A percentile compares a stretch with the other conserved stretches of the same genome.
Evolutionary conservation across 2,888 invertebrate genomes (phyloP).

Genomic region (Pyrrhopygopsis socrates): DNA sequence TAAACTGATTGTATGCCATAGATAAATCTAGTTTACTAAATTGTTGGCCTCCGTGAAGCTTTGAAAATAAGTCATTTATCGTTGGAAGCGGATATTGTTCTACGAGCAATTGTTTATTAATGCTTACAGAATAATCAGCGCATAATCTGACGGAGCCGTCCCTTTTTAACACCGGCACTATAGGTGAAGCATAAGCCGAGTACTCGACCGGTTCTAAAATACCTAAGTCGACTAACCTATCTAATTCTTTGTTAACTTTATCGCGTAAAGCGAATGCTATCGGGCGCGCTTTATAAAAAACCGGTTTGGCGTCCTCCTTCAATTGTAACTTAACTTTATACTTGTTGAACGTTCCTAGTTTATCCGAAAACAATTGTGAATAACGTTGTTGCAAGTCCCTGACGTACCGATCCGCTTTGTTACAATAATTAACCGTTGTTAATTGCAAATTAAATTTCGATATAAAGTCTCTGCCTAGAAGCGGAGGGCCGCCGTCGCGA

Average conservation of each 20-base stretch:
- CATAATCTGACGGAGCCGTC: slow-evolving; percentile 71
- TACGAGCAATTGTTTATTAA: slow-evolving; percentile 76
- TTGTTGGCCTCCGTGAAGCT: slow-evolving; percentile 67
- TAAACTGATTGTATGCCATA: slow-evolving; percentile 70
- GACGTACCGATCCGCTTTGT: too few relatives aligned
- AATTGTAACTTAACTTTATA: slow-evolving; percentile 59
- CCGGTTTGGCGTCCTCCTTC: slow-evolving; percentile 63
- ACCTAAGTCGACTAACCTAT: slow-evolving; percentile 61
- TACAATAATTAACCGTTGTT: slow-evolving; percentile 40
- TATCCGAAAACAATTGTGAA: slow-evolving; percentile 22
- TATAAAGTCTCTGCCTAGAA: slow-evolving; percentile 80
- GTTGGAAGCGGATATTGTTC: slow-evolving; percentile 82
- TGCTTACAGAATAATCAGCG: slow-evolving; percentile 72
- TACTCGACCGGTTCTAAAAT: slow-evolving; percentile 63
- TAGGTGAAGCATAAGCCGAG: slow-evolving; percentile 69
- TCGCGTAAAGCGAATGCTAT: slow-evolving; percentile 67
- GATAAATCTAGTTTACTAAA: slow-evolving; percentile 71
- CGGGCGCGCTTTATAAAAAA: slow-evolving; percentile 70
- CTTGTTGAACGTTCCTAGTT: slow-evolving; percentile 53
- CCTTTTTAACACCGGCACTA: slow-evolving; percentile 73
- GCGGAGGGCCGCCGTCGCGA: slow-evolving; percentile 76
- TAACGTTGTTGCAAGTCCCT: background rate
- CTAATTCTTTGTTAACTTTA: slow-evolving; percentile 66
- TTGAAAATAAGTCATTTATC: slow-evolving; percentile 70
- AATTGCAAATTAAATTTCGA: slow-evolving; percentile 65